Conservation (phyloP, 2,797 vertebrate genomes). For the Salmo trutta region DNA sequence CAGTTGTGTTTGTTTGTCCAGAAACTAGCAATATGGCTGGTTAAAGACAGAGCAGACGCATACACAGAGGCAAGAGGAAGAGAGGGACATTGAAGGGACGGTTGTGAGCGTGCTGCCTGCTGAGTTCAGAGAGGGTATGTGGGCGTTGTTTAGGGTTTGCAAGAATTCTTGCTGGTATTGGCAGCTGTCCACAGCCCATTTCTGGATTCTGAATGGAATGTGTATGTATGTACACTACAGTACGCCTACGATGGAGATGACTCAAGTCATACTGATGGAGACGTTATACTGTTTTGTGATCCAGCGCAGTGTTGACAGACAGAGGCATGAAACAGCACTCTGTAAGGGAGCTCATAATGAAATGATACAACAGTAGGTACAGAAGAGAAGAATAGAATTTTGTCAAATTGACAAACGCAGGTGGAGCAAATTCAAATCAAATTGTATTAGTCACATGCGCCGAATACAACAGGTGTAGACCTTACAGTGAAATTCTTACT, state of each 20-base stretch:
- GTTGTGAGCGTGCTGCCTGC: background rate
- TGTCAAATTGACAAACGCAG: background rate
- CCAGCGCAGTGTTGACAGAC: background rate
- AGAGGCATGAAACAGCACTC: background rate
- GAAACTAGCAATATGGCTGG: background rate
- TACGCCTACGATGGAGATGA: background rate
- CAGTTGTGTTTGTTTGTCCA: background rate
- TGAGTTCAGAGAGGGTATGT: background rate
- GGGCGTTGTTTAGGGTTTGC: background rate
- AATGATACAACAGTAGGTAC: background rate
- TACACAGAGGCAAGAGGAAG: background rate
- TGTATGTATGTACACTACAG: background rate
- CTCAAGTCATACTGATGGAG: background rate
- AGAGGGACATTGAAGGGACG: background rate
- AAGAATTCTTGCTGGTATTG: background rate
- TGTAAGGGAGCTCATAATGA: background rate
- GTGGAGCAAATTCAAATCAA: background rate
- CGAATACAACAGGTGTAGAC: too few relatives aligned
- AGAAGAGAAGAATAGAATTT: background rate
- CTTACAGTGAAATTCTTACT: too few relatives aligned
- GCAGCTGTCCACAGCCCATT: background rate
- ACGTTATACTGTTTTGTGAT: background rate
- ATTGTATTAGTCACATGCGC: too few relatives aligned
- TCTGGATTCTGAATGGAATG: background rate
- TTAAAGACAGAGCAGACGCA: conserved; percentile 12